Percentiles rank a stretch among this genome's conserved stretches.
phyloP scores from a whole-genome alignment of 2,888 invertebrate species.

The Drosophila imparisetae region DNA sequence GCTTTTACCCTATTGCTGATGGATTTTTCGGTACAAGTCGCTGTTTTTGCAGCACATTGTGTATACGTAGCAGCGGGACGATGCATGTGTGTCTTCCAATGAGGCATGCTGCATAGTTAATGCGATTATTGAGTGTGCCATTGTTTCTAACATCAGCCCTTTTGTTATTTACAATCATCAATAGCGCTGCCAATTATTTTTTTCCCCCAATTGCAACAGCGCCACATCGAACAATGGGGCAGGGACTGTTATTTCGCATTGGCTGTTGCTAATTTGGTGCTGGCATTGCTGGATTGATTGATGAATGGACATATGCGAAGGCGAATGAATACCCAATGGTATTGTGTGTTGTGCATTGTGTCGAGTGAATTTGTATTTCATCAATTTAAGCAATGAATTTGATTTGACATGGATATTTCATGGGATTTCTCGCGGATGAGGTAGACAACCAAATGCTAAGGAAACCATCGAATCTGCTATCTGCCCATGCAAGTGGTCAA shows the following conservation, averaged over 20 bases:
- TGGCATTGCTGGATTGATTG: slow-evolving; percentile 59
- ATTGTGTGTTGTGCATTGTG: slow-evolving; percentile 38
- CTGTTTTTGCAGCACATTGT: slow-evolving; percentile 12
- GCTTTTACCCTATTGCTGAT: slow-evolving; percentile 37
- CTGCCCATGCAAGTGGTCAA: slow-evolving; percentile 4
- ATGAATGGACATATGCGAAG: slow-evolving; percentile 19
- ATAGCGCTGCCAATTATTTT: slow-evolving; percentile 48
- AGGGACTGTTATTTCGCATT: slow-evolving; percentile 12
- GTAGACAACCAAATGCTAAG: not conserved
- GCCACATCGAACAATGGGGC: slow-evolving; percentile 25
- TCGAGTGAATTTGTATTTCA: slow-evolving; percentile 67
- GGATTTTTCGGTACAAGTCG: slow-evolving; percentile 39
- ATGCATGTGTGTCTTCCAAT: not conserved
- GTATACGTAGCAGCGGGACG: slow-evolving; percentile 41
- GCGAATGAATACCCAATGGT: slow-evolving; percentile 51
- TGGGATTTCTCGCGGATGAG: not conserved
- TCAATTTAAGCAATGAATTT: slow-evolving; percentile 28
- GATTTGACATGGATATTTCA: slow-evolving; percentile 5
- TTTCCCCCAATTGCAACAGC: slow-evolving; percentile 21
- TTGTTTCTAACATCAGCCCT: slow-evolving; percentile 7
- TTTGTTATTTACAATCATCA: slow-evolving; percentile 35
- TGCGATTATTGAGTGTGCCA: slow-evolving; percentile 22
- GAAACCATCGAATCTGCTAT: slow-evolving; percentile 16
- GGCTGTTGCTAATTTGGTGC: slow-evolving; percentile 65
- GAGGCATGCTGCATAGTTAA: slow-evolving; percentile 34